Conservation (phyloP, 2,113 vertebrate species). For the Bufo bufo region DNA sequence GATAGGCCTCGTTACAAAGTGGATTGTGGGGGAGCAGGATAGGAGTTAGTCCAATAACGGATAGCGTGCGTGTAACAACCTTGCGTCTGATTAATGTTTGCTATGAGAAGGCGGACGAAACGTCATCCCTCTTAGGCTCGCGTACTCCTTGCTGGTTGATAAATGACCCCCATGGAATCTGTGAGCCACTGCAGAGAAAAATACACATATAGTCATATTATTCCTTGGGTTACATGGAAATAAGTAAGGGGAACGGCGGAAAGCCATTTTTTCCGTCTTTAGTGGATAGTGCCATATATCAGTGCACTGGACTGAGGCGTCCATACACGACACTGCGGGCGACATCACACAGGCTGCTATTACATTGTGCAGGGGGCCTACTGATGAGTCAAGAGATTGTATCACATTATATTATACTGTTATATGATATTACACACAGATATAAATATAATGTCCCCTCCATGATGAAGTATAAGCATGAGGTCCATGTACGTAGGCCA, state of each 20-base stretch:
- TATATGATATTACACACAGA: neutral
- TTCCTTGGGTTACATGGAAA: conserved; percentile 3
- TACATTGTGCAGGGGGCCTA: neutral
- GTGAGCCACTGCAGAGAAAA: neutral
- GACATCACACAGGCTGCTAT: neutral
- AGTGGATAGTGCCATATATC: neutral
- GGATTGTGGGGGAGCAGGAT: conserved; percentile 14
- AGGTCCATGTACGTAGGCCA: too few species aligned
- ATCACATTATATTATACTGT: neutral
- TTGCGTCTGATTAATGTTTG: conserved; percentile 52
- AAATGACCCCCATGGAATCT: conserved; percentile 14
- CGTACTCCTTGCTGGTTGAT: conserved; percentile 5
- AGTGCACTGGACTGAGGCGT: neutral
- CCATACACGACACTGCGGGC: neutral
- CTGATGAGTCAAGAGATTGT: neutral
- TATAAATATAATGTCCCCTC: neutral
- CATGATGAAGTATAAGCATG: neutral
- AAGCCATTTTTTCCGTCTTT: conserved; percentile 2
- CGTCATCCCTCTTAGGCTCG: conserved; percentile 32
- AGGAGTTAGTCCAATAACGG: conserved; percentile 1
- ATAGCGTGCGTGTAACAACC: conserved; percentile 8
- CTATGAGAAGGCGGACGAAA: conserved; percentile 48
- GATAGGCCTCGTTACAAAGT: neutral
- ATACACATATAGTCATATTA: conserved; percentile 39
- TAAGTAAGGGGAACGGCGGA: neutral